A percentile compares a stretch with the other conserved stretches of the same genome.
phyloP scores from a whole-genome alignment of 2,888 invertebrate species.

The Blastobasis lacticolella region DNA sequence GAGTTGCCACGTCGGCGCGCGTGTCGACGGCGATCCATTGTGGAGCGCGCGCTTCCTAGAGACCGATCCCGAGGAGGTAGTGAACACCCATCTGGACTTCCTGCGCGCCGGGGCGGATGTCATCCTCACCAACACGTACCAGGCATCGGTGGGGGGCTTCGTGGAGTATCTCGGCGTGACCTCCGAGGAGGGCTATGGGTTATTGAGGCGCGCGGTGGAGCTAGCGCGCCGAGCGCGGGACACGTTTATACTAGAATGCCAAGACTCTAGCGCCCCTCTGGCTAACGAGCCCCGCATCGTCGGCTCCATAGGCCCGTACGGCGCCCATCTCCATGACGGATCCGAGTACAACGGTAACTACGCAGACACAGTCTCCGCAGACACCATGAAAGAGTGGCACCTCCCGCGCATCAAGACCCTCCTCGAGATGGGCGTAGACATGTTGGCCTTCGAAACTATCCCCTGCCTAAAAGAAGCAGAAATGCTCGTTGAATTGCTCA shows the following conservation, averaged over 20 bases:
- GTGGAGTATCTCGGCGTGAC: conserved; percentile 80
- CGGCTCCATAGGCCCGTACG: conserved; percentile 94
- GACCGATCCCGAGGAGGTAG: conserved; percentile 83
- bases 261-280: conserved; percentile 16
- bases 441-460: conserved; percentile 94
- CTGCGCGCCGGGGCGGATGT: conserved; percentile 89
- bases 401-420: conserved; percentile 84
- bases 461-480: conserved; percentile 89
- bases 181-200: conserved; percentile 77
- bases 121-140: conserved; percentile 91
- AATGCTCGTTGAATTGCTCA: conserved; percentile 82
- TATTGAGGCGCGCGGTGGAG: conserved; percentile 82
- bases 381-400: conserved; percentile 86
- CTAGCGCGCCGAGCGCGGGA: conserved; percentile 81
- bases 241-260: conserved; percentile 69
- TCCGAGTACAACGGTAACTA: conserved; percentile 93
- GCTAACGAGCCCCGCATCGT: conserved; percentile 76
- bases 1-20: conserved; percentile 78
- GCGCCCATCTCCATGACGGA: conserved; percentile 89
- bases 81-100: conserved; percentile 86
- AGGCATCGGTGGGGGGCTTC: conserved; percentile 86
- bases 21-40: conserved; percentile 87
- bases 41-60: conserved; percentile 90
- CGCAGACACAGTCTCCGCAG: conserved; percentile 73
- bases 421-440: conserved; percentile 84